phyloP scores from a whole-genome alignment of 2,113 vertebrate genomes.

The Colistium nudipinnis region DNA sequence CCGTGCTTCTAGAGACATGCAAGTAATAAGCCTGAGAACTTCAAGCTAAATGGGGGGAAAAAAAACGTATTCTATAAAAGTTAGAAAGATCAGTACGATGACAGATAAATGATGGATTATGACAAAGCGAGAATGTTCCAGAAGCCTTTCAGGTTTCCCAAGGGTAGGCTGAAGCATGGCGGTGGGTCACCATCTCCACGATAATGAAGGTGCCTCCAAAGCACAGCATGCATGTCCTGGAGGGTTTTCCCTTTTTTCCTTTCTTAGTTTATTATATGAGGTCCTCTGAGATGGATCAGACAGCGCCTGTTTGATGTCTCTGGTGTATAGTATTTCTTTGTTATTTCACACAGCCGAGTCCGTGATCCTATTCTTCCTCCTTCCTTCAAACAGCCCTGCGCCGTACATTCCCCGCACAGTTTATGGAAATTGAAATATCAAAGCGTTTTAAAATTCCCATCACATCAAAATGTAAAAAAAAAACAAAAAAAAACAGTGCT shows the following conservation, averaged over 20 bases:
- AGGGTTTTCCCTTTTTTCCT: slow-evolving; percentile 4
- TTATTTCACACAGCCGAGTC: slow-evolving; percentile 47
- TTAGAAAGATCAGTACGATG: too few relatives aligned
- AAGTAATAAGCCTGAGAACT: too few relatives aligned
- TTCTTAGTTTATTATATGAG: slow-evolving; percentile 35
- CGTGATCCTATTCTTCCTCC: slow-evolving; percentile 48
- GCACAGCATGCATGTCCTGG: slow-evolving; percentile 11
- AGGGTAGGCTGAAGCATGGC: not conserved
- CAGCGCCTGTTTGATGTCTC: slow-evolving; percentile 54
- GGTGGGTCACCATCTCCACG: not conserved
- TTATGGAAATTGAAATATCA: slow-evolving; percentile 78
- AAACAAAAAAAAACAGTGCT: slow-evolving; percentile 47
- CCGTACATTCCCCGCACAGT: slow-evolving; percentile 60
- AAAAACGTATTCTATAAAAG: too few relatives aligned
- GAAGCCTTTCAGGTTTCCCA: not conserved
- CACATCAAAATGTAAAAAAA: slow-evolving; percentile 53
- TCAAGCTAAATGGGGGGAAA: too few relatives aligned
- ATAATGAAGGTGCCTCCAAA: slow-evolving; percentile 19
- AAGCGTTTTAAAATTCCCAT: slow-evolving; percentile 62
- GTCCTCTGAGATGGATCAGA: slow-evolving; percentile 35
- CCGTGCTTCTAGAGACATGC: too few relatives aligned
- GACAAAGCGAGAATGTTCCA: too few relatives aligned
- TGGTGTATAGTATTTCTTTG: slow-evolving; percentile 47
- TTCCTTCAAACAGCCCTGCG: slow-evolving; percentile 66
- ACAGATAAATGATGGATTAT: too few relatives aligned